Percentiles rank a stretch among this genome's conserved stretches.
Evolutionary conservation across 1,140 invertebrate genomes (phyloP).

Genomic region (Trissolcus basalis): DNA sequence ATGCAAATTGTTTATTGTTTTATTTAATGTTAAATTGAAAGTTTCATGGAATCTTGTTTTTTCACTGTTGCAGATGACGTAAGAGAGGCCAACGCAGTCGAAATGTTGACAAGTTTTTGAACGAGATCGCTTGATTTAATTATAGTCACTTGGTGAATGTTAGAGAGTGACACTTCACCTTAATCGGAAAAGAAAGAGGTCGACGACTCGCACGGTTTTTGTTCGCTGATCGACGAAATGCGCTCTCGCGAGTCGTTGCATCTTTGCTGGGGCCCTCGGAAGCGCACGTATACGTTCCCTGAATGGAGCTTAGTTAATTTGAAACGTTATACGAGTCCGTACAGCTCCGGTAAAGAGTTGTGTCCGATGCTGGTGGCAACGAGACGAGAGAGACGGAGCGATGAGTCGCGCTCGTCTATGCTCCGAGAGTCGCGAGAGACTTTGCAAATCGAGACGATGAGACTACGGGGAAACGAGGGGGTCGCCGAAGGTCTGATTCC

Average conservation of each 20-base stretch:
- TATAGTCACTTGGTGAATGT: constrained; percentile 48
- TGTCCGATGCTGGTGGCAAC: constrained; percentile 51
- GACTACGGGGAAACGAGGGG: constrained; percentile 44
- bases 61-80: neutral
- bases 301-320: constrained; percentile 64
- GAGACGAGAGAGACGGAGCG: constrained; percentile 21
- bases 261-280: constrained; percentile 42
- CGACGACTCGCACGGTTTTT: constrained; percentile 55
- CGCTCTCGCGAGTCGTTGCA: constrained; percentile 43
- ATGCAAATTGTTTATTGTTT: too few species aligned
- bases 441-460: constrained; percentile 54
- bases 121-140: constrained; percentile 43
- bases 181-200: constrained; percentile 56
- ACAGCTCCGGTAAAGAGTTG: constrained; percentile 44
- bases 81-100: neutral
- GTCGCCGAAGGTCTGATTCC: constrained; percentile 56
- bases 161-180: constrained; percentile 53
- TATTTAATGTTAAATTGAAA: too few species aligned
- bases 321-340: constrained; percentile 62
- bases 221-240: constrained; percentile 51
- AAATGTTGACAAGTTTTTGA: constrained; percentile 29
- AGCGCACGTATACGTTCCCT: constrained; percentile 63
- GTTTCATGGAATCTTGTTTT: too few species aligned
- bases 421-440: constrained; percentile 43
- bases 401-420: constrained; percentile 13